phyloP scores from a whole-genome alignment of 2,797 vertebrate genomes.

The Pipistrellus pygmaeus region DNA sequence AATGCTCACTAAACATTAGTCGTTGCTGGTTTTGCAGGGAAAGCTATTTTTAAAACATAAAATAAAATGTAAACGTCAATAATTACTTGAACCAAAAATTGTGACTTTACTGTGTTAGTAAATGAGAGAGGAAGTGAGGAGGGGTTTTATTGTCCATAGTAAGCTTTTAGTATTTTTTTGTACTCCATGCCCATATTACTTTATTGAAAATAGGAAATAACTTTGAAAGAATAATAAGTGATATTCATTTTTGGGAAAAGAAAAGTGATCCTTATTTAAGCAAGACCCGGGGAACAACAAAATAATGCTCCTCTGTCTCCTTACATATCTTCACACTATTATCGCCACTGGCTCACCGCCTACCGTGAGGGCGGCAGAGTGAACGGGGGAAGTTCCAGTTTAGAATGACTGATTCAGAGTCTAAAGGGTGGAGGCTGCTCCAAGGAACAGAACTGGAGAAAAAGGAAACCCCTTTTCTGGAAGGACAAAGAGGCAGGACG shows the following conservation, averaged over 20 bases:
- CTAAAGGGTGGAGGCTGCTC: background rate
- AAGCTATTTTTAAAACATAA: background rate
- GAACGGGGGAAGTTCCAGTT: background rate
- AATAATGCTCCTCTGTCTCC: background rate
- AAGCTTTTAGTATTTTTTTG: background rate
- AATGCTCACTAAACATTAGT: background rate
- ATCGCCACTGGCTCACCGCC: background rate
- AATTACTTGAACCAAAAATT: conserved; percentile 14
- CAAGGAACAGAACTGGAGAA: background rate
- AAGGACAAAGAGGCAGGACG: background rate
- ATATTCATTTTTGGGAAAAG: background rate
- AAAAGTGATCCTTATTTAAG: background rate
- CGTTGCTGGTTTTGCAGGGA: background rate
- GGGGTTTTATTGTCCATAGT: background rate
- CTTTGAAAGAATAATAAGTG: background rate
- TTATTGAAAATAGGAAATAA: background rate
- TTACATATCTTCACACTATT: background rate
- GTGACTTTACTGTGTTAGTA: background rate
- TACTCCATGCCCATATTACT: background rate
- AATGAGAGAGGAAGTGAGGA: background rate
- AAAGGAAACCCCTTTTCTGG: background rate
- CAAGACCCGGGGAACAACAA: background rate
- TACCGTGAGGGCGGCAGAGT: background rate
- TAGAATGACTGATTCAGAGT: background rate
- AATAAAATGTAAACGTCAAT: background rate